These are phyloP conservation scores for Nyctibius bracteatus DNA, from an alignment of 2,113 vertebrate species.

Conservation along the genomic window DNA sequence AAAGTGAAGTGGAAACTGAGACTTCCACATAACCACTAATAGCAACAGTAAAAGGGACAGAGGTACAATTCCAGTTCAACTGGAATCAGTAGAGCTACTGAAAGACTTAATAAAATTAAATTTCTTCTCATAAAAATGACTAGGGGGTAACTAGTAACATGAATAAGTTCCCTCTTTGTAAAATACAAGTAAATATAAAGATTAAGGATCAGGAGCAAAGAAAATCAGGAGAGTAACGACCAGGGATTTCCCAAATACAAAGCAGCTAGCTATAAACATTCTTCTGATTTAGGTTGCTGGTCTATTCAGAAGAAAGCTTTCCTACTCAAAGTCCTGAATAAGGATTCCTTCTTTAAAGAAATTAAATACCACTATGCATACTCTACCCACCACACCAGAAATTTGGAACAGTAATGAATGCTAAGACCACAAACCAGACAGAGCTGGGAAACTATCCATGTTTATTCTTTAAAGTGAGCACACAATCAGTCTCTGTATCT, in stretches of 20 bases:
- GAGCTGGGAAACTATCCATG: background rate
- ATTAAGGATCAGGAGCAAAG: background rate
- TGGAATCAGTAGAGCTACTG: background rate
- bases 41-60: background rate
- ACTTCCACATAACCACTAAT: background rate
- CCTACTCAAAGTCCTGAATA: background rate
- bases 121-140: background rate
- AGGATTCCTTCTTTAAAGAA: background rate
- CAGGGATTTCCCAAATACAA: background rate
- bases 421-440: background rate
- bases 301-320: background rate
- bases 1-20: background rate
- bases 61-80: background rate
- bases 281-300: background rate
- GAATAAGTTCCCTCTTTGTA: background rate
- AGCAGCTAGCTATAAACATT: background rate
- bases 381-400: background rate
- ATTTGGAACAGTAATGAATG: background rate
- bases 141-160: rapidly evolving
- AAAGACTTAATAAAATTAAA: background rate
- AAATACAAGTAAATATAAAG: background rate
- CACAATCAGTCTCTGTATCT: background rate
- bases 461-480: background rate
- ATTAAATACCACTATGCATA: background rate
- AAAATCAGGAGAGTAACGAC: background rate